Conservation (phyloP, 23 tunicate species). For the Styela clava region DNA sequence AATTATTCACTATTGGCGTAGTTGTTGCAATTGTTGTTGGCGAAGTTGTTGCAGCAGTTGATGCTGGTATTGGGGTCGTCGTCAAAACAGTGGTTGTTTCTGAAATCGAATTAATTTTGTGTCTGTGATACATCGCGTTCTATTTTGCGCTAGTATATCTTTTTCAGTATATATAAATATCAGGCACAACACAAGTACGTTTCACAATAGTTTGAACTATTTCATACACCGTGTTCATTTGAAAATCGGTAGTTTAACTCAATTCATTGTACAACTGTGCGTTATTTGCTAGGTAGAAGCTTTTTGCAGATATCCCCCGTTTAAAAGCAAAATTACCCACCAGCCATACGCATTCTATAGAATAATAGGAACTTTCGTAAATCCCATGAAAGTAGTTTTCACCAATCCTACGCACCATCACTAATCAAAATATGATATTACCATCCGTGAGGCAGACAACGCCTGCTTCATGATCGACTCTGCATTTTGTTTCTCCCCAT, state of each 20-base stretch:
- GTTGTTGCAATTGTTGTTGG: neutral
- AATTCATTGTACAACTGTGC: too few relatives aligned
- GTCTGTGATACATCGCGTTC: neutral
- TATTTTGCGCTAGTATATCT: neutral
- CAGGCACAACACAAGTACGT: too few relatives aligned
- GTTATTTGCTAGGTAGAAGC: too few relatives aligned
- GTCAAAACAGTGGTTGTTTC: constrained; percentile 33
- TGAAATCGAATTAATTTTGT: neutral
- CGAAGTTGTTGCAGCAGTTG: constrained; percentile 13
- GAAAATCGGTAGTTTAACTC: too few relatives aligned
- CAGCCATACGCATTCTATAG: too few relatives aligned
- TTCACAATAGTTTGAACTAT: too few relatives aligned
- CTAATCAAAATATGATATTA: neutral
- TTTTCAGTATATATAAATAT: neutral
- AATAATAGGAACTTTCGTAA: neutral
- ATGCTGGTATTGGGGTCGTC: constrained; percentile 2
- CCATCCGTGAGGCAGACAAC: constrained; percentile 56
- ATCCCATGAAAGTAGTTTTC: too few relatives aligned
- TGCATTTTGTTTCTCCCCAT: constrained; percentile 41
- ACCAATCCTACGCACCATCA: too few relatives aligned
- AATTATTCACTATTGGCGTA: neutral
- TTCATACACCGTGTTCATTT: too few relatives aligned
- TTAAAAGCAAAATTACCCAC: neutral
- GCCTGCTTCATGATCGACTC: constrained; percentile 81
- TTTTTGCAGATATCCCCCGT: neutral